Conservation (phyloP, 1,140 invertebrate genomes). For the Nixonia krombeini region DNA sequence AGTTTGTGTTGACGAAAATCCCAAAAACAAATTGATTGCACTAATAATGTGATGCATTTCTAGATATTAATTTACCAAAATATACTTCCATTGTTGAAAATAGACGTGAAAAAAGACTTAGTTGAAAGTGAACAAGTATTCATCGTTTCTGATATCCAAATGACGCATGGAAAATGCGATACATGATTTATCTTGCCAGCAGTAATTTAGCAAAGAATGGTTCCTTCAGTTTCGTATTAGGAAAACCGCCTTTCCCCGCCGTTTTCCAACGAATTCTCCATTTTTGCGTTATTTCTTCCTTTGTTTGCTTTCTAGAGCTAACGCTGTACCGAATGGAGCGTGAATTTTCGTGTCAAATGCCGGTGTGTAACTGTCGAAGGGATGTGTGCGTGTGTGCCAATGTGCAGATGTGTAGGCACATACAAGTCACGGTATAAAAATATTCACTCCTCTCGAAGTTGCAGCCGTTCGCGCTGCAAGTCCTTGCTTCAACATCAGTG, state of each 20-base stretch:
- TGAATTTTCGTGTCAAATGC: slow-evolving; percentile 26
- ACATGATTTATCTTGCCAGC: too few relatives aligned
- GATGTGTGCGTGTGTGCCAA: background rate
- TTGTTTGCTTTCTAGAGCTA: background rate
- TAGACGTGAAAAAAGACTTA: too few relatives aligned
- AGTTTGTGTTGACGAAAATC: too few relatives aligned
- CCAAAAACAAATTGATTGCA: too few relatives aligned
- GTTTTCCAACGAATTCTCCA: background rate
- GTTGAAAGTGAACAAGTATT: too few relatives aligned
- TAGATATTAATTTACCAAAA: too few relatives aligned
- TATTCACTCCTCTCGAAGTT: slow-evolving; percentile 29
- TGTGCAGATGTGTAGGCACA: slow-evolving; percentile 6
- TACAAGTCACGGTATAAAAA: slow-evolving; percentile 26
- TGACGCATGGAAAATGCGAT: too few relatives aligned
- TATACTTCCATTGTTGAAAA: too few relatives aligned
- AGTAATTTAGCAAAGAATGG: too few relatives aligned
- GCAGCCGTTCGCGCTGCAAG: slow-evolving; percentile 27
- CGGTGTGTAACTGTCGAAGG: slow-evolving; percentile 23
- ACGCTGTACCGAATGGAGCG: slow-evolving; percentile 9
- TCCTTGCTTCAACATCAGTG: slow-evolving; percentile 27
- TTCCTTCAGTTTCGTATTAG: background rate
- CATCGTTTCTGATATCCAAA: too few relatives aligned
- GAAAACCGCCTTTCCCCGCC: background rate
- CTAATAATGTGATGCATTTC: too few relatives aligned
- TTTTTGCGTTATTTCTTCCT: background rate